Conservation (phyloP, 2,797 vertebrate genomes). For the Urophycis tenuis region DNA sequence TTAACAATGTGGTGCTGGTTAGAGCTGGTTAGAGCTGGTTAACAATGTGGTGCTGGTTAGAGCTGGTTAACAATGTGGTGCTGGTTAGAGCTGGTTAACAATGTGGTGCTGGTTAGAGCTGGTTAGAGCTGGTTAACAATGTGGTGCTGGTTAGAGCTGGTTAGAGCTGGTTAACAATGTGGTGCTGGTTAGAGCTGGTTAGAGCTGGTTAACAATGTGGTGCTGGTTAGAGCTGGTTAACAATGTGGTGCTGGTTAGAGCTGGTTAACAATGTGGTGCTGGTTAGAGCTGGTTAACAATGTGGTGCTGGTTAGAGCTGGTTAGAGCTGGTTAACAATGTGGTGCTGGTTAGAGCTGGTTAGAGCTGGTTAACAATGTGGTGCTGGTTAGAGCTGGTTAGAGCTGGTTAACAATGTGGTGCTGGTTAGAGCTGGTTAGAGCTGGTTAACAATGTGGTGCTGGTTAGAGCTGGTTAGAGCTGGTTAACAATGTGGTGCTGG, state of each 20-base stretch:
- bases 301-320: constrained; percentile 47
- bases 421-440: too few species aligned
- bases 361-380: not conserved
- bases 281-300: constrained; percentile 58
- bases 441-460: constrained; percentile 30
- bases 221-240: constrained; percentile 48
- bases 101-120: constrained; percentile 38
- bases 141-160: too few species aligned
- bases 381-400: constrained; percentile 7
- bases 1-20: too few species aligned
- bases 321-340: constrained; percentile 44
- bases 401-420: too few species aligned
- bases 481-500: constrained; percentile 54
- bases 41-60: constrained; percentile 56
- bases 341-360: constrained; percentile 31
- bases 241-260: constrained; percentile 54
- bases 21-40: constrained; percentile 59
- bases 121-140: not conserved
- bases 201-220: too few species aligned
- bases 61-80: constrained; percentile 55
- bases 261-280: constrained; percentile 56
- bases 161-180: too few species aligned
- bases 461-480: constrained; percentile 57
- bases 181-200: not conserved
- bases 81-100: constrained; percentile 42